phyloP scores from a whole-genome alignment of 2,888 invertebrate genomes.

The Lasiommata megera region DNA sequence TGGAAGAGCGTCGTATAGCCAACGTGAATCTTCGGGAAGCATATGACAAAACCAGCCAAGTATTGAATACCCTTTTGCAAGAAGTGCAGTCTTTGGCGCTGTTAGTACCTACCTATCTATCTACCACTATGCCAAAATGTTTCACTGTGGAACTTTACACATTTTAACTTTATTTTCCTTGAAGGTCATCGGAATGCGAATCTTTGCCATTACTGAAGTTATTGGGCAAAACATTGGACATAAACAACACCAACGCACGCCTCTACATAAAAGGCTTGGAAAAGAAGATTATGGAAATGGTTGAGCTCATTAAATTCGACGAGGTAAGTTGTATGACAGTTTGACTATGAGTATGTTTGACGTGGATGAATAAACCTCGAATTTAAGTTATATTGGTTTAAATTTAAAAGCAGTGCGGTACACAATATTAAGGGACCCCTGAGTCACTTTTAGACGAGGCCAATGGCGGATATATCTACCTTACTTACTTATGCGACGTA shows the following conservation, averaged over 20 bases:
- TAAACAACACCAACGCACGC: conserved; percentile 88
- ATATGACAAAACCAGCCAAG: conserved; percentile 39
- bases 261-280: conserved; percentile 92
- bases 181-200: conserved; percentile 86
- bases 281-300: conserved; percentile 85
- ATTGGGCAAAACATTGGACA: conserved; percentile 86
- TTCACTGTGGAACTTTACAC: no score
- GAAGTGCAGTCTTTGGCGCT: conserved; percentile 56
- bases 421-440: no score
- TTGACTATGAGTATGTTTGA: background rate
- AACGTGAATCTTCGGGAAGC: conserved; percentile 54
- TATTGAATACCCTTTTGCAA: conserved; percentile 49
- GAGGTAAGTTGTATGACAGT: conserved; percentile 46
- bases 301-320: conserved; percentile 76
- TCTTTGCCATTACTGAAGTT: conserved; percentile 87
- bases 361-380: background rate
- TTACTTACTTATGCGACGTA: no score
- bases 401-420: no score
- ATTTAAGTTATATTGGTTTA: background rate
- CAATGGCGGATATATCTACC: no score
- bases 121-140: no score
- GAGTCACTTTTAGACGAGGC: no score
- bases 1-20: conserved; percentile 71
- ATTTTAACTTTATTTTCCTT: no score
- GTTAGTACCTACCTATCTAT: conserved; percentile 43